Evolutionary conservation across 2,113 vertebrate species (phyloP).

Genomic region (Cygnus atratus): DNA sequence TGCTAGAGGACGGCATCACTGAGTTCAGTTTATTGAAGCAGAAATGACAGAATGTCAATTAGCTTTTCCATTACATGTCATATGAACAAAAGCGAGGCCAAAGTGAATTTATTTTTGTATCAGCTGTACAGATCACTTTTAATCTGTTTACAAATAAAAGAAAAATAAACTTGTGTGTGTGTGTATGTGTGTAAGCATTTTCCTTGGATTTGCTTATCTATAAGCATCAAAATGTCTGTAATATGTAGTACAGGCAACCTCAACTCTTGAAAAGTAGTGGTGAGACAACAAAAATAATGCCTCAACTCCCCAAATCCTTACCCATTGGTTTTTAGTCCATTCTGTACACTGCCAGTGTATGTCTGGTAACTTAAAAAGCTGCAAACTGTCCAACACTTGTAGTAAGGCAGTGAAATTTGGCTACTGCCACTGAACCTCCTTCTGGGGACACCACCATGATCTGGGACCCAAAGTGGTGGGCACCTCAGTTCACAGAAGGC

Average conservation of each 20-base stretch:
- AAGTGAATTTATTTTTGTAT: background rate
- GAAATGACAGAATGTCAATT: constrained; percentile 55
- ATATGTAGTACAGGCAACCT: background rate
- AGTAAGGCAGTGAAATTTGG: background rate
- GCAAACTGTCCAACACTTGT: background rate
- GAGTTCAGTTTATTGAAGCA: constrained; percentile 44
- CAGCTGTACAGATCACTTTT: background rate
- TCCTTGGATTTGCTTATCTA: background rate
- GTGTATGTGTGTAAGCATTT: background rate
- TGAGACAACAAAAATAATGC: background rate
- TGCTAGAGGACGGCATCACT: background rate
- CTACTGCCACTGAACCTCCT: background rate
- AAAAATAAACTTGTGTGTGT: background rate
- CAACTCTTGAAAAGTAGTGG: background rate
- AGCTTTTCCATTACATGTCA: constrained; percentile 28
- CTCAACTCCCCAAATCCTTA: background rate
- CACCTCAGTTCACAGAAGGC: background rate
- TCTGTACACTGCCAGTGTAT: background rate
- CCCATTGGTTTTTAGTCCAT: background rate
- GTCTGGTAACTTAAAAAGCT: background rate
- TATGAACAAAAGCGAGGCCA: background rate
- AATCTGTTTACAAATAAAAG: background rate
- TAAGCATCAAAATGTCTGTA: background rate
- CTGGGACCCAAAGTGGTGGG: background rate
- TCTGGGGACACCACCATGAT: background rate